A percentile compares a stretch with the other conserved stretches of the same genome.
Evolutionary conservation across 2,797 vertebrate genomes (phyloP).

Genomic region (Petrocephalus schoutedeni): DNA sequence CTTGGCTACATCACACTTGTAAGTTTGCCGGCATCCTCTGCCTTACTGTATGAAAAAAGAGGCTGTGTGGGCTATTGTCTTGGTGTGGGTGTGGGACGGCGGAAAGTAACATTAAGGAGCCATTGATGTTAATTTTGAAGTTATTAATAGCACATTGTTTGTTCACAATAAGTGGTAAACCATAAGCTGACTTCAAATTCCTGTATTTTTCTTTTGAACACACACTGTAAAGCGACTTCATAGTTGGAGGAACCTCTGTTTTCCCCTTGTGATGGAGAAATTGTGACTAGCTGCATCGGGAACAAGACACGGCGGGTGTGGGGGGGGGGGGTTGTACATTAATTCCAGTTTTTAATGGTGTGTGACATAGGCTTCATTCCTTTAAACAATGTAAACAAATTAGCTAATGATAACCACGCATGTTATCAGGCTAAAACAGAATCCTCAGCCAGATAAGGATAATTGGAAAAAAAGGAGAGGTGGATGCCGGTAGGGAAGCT

Average conservation of each 20-base stretch:
- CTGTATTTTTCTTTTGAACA: not conserved
- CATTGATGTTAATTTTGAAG: conserved; percentile 41
- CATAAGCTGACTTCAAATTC: not conserved
- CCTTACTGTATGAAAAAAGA: conserved; percentile 22
- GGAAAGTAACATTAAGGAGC: conserved; percentile 38
- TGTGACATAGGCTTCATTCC: not conserved
- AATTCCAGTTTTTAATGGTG: not conserved
- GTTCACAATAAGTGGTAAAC: conserved; percentile 44
- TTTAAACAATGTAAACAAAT: not conserved
- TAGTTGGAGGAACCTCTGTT: not conserved
- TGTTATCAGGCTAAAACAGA: not conserved
- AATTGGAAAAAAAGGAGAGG: not conserved
- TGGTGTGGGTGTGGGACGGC: conserved; percentile 38
- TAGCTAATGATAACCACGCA: not conserved
- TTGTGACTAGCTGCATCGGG: not conserved
- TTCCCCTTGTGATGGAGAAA: not conserved
- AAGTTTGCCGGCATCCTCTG: conserved; percentile 18
- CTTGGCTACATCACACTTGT: not conserved
- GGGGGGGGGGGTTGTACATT: not conserved
- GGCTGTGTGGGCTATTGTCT: conserved; percentile 45
- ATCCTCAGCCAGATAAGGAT: not conserved
- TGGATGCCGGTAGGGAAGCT: not conserved
- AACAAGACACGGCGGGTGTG: no score
- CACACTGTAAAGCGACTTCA: not conserved
- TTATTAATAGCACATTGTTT: conserved; percentile 71